Evolutionary conservation across 2,888 invertebrate genomes (phyloP), one percentile per base, ranked within the genome.

Genomic region (Hypselothyrea guttata): DNA sequence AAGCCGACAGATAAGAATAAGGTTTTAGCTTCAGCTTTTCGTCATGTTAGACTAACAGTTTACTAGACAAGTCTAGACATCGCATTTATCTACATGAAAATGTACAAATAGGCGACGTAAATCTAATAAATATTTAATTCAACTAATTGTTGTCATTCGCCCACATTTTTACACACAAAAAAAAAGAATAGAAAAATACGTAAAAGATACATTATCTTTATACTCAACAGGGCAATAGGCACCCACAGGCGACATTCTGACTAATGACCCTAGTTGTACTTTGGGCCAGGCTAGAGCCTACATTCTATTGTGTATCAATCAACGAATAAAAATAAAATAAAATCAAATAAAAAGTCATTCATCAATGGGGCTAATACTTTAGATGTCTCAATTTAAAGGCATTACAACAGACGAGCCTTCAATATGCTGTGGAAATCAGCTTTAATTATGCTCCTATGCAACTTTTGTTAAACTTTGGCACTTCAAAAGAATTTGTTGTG

Each of bases 81-180:
- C 44, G 8, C 22, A 48, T 69, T 56, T 45, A 44, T 61, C 35
- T 42, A 53, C 37, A 30, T 35, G 38, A 9, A 22, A 22, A 22
- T 22, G 22, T 22, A 22, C 28, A 28, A 13, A 33, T 4, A 33
- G 13, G 27, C n/a, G 28, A 40, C 44, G 34, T 42, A 38, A 52
- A 22, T 33, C 58, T 35, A 71, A 65, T 68, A 52, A 71, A 68
- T 68, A 45, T 71, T 71, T 52, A 47, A 68, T 65, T n/a, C 55
- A 41, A 55, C 72, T 69, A 71, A 69, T 65, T 69, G 55, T 59
- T 55, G 47, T 41, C 31, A 41, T 38, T 11, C 15, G 4, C 34
- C n/a, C 7, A 30, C 30, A 30, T n/a, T 30, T n/a, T 2, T 2
- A 30, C n/a, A n/a, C n/a, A n/a, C n/a, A n/a, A n/a, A n/a, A n/a